Evolutionary conservation across 2,113 vertebrate species (phyloP).

Genomic region (Brienomyrus longianalis): DNA sequence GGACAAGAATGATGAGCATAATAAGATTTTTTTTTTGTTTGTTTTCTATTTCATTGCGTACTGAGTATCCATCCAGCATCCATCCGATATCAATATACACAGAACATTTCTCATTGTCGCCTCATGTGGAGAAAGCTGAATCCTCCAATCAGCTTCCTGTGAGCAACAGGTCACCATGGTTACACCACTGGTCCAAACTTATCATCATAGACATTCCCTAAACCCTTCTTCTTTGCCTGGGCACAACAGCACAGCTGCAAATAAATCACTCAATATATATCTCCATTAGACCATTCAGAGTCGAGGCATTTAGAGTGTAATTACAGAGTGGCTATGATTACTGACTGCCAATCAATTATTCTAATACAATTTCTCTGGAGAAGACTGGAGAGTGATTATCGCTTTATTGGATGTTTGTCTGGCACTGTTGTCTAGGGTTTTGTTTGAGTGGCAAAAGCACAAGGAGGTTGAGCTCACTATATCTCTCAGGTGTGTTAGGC

Average conservation of each 20-base stretch:
- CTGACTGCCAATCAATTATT: conserved; percentile 42
- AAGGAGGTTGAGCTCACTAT: conserved; percentile 8
- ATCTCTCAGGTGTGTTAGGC: not conserved
- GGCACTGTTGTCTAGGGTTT: conserved; percentile 22
- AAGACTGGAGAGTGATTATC: conserved; percentile 33
- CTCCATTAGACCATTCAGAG: conserved; percentile 39
- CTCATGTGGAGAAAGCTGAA: conserved; percentile 24
- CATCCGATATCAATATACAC: not conserved
- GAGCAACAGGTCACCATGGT: conserved; percentile 46
- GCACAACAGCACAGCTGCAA: conserved; percentile 21
- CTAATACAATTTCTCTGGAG: conserved; percentile 29
- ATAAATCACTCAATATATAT: conserved; percentile 38
- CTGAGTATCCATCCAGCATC: not conserved
- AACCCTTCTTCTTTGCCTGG: conserved; percentile 6
- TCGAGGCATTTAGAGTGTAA: conserved; percentile 37
- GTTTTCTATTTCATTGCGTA: not conserved
- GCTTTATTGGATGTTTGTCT: conserved; percentile 30
- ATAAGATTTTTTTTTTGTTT: not conserved
- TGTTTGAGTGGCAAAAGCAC: conserved; percentile 20
- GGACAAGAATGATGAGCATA: not conserved
- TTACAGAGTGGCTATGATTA: conserved; percentile 41
- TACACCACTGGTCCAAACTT: conserved; percentile 32
- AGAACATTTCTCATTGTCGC: conserved; percentile 21
- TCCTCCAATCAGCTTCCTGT: conserved; percentile 34
- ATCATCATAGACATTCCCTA: conserved; percentile 20